phyloP scores from a whole-genome alignment of 2,113 vertebrate species.

The Cryptomyrus ogoouensis region DNA sequence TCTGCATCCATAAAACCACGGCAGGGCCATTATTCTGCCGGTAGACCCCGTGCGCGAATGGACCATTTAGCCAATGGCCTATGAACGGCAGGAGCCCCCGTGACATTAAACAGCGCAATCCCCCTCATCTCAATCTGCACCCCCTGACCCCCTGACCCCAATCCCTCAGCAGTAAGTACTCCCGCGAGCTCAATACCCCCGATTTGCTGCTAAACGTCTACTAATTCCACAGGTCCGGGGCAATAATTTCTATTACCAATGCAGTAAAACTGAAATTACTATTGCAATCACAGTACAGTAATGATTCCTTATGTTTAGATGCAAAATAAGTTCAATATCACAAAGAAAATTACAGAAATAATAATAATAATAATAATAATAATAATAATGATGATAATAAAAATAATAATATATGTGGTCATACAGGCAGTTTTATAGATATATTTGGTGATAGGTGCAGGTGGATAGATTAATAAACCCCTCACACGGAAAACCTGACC shows the following conservation, averaged over 20 bases:
- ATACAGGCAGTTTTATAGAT: not conserved
- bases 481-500: not conserved
- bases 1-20: conserved; percentile 46
- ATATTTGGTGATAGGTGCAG: not conserved
- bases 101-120: conserved; percentile 62
- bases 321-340: not conserved
- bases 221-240: conserved; percentile 45
- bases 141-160: conserved; percentile 57
- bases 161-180: conserved; percentile 45
- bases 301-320: not conserved
- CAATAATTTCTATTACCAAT: conserved; percentile 58
- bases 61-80: conserved; percentile 55
- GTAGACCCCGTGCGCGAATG: conserved; percentile 41
- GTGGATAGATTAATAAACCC: not conserved
- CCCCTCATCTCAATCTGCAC: conserved; percentile 61
- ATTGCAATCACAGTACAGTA: not conserved
- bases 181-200: conserved; percentile 48
- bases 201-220: conserved; percentile 50
- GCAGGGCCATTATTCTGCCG: conserved; percentile 45
- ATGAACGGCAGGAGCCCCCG: conserved; percentile 50
- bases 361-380: not conserved
- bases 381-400: not conserved
- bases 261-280: conserved; percentile 55
- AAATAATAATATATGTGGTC: not conserved
- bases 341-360: not conserved